Base-by-base conservation (phyloP, 2,797 vertebrate genomes). In the Spinibarbus caldwelli region DNA sequence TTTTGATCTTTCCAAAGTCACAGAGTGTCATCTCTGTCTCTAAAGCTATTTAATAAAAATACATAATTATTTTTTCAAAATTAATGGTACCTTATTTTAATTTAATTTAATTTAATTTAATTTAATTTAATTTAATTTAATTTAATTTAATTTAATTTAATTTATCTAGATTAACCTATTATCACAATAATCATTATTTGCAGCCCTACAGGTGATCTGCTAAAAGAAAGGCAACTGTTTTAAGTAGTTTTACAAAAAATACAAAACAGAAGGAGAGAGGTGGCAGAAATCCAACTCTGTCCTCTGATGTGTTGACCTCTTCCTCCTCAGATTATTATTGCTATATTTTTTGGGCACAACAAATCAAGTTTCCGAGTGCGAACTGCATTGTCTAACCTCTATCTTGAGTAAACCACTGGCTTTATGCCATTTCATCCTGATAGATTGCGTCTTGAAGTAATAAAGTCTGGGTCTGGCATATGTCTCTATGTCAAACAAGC, bases 401-500 rank as follows among this genome's bases (percentile, higher is more conserved):
- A 67, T 79, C 41, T 64, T 45, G 41, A 41, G 68, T 14, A 57
- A 73, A 76, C 38, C 45, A 49, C 68, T 80, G n/a, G 31, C 45
- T 85, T 36, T 72, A 45, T 41, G 54, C 62, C 70, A 83, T 57
- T 64, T 79, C 34, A 79, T 80, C 26, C 57, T 59, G 34, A 85
- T 62, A 59, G 49, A 83, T 38, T 75, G 62, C 41, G 45, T 59
- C 66, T 73, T 78, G 3, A 77, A 80, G 77, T 68, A 79, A 67
- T 31, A 72, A 54, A 70, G 68, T 78, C 41, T 78, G 67, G 38
- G 54, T 68, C 64, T 70, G 49, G 26, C 29, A 73, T 78, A 68
- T 71, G 59, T 70, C 29, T 79, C 80, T 72, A 67, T 47, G 66
- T 78, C 49, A 67, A 82, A 82, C 47, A 75, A 62, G 78, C 31